These are phyloP conservation scores for Pituophis catenifer DNA, from an alignment of 2,113 vertebrate species.

Conservation along the genomic window DNA sequence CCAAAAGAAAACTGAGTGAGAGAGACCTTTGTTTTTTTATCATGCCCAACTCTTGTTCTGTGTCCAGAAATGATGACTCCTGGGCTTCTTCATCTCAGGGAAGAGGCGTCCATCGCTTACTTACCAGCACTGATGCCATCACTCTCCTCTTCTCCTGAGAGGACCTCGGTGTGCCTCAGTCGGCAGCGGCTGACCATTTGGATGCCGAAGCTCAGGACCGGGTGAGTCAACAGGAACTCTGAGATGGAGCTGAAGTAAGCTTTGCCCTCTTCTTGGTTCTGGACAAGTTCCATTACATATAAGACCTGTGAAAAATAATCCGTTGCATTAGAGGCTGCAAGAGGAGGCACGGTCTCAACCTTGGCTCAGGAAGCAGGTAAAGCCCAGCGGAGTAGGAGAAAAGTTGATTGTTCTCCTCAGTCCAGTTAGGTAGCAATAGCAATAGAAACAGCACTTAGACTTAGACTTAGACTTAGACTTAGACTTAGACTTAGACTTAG, in stretches of 20 bases:
- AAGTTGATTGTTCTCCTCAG: no score
- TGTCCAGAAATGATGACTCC: neutral
- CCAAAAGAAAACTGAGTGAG: neutral
- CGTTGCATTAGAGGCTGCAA: neutral
- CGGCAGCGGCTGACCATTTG: constrained; percentile 86
- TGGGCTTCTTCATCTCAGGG: no score
- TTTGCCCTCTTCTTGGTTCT: constrained; percentile 90
- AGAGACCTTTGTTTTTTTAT: neutral
- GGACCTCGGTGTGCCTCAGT: constrained; percentile 87
- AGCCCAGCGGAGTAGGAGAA: neutral
- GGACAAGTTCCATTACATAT: constrained; percentile 94
- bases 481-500: no score
- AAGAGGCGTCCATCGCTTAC: constrained; percentile 4
- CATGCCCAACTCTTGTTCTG: neutral
- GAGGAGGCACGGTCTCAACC: neutral
- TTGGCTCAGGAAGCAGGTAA: neutral
- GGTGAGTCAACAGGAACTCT: constrained; percentile 96
- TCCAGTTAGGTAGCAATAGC: no score
- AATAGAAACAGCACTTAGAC: neutral
- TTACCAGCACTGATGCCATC: constrained; percentile 84
- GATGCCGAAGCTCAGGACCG: constrained; percentile 94
- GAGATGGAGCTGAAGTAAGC: constrained; percentile 95
- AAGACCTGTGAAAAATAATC: constrained; percentile 77
- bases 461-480: no score
- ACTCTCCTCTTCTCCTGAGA: constrained; percentile 89